A percentile compares a stretch with the other conserved stretches of the same genome.
Conservation (phyloP, 2,113 vertebrate genomes). For the Oceanodroma tethys region DNA sequence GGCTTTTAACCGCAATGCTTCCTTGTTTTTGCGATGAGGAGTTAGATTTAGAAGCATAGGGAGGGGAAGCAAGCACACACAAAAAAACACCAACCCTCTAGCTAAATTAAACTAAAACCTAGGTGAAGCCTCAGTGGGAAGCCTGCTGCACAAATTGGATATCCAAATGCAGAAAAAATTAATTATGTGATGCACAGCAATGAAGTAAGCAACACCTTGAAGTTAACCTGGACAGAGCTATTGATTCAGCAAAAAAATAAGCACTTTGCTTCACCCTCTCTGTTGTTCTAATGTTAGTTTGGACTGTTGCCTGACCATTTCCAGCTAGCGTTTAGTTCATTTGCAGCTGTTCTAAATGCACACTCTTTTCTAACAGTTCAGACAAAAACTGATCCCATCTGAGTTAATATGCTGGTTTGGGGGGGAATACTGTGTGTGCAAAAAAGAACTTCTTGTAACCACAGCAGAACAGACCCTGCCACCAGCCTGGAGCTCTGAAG, state of each 20-base stretch:
- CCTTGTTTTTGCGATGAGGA: conserved; percentile 44
- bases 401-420: not conserved
- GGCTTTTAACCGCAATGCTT: conserved; percentile 37
- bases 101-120: conserved; percentile 58
- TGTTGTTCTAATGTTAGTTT: not conserved
- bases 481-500: not conserved
- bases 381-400: conserved; percentile 14
- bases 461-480: not conserved
- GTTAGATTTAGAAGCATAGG: conserved; percentile 21
- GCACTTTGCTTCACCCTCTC: not conserved
- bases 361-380: not conserved
- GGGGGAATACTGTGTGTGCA: not conserved
- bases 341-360: conserved; percentile 42
- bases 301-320: conserved; percentile 56
- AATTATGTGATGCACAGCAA: conserved; percentile 33
- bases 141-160: not conserved
- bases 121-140: conserved; percentile 24
- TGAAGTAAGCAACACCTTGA: conserved; percentile 48
- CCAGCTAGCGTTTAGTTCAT: conserved; percentile 6
- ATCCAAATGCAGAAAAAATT: conserved; percentile 15
- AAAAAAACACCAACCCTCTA: not conserved
- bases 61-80: not conserved
- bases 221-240: conserved; percentile 22
- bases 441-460: not conserved
- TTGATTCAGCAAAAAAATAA: conserved; percentile 42